Evolutionary conservation across 1,140 invertebrate genomes (phyloP).

Genomic region (Sarcophaga peregrina): DNA sequence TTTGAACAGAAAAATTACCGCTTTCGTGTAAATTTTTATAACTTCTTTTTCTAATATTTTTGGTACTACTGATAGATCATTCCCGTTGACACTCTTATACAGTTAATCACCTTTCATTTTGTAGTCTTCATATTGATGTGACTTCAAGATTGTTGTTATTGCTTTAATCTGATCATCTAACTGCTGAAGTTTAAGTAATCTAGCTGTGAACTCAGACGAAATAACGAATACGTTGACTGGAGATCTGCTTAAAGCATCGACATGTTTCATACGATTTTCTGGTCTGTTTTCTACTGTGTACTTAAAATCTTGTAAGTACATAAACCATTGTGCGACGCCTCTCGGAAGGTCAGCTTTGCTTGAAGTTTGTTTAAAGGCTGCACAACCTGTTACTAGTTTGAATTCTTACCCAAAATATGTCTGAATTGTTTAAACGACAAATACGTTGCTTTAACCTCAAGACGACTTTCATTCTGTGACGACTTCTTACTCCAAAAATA

Average conservation of each 20-base stretch:
- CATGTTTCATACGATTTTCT: too few relatives aligned
- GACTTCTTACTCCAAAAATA: too few relatives aligned
- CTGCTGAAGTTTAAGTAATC: conserved; percentile 20
- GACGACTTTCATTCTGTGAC: too few relatives aligned
- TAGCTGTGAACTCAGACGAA: not conserved
- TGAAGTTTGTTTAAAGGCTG: conserved; percentile 56
- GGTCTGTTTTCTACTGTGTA: conserved; percentile 64
- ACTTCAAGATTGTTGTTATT: conserved; percentile 22
- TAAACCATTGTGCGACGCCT: conserved; percentile 52
- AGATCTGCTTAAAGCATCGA: conserved; percentile 54
- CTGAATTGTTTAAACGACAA: conserved; percentile 49
- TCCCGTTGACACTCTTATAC: too few relatives aligned
- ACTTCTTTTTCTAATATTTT: conserved; percentile 32
- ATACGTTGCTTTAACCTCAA: conserved; percentile 52
- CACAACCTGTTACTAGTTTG: conserved; percentile 50
- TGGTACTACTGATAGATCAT: too few relatives aligned
- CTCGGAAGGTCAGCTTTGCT: conserved; percentile 52
- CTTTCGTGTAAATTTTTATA: conserved; percentile 11
- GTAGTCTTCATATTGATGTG: too few relatives aligned
- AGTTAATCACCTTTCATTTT: too few relatives aligned
- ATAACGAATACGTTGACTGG: conserved; percentile 43
- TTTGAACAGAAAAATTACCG: conserved; percentile 18
- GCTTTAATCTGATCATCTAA: conserved; percentile 19
- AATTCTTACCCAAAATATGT: conserved; percentile 44
- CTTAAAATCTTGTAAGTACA: conserved; percentile 58